A percentile compares a stretch with the other conserved stretches of the same genome.
These are phyloP conservation scores for Rhagologus leucostigma DNA, from an alignment of 2,113 vertebrate species.

Conservation along the genomic window DNA sequence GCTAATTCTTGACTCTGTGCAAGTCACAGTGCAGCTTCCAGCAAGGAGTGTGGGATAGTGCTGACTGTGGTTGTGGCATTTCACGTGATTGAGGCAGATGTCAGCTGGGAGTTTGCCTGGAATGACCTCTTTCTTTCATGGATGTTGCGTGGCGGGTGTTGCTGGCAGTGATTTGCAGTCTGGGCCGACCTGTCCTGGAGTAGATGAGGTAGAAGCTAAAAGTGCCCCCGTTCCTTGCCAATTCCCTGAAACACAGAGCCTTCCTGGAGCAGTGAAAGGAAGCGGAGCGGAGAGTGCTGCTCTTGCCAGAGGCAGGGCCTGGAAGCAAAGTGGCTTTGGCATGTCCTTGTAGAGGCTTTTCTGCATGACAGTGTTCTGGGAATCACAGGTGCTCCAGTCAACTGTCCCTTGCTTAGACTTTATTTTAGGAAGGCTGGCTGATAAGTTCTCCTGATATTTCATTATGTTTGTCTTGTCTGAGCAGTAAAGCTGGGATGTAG, in stretches of 20 bases:
- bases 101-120: not conserved
- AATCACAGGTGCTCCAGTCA: not conserved
- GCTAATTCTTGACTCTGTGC: not conserved
- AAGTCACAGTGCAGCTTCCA: not conserved
- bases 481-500: not conserved
- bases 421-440: not conserved
- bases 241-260: not conserved
- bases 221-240: not conserved
- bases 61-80: not conserved
- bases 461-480: not conserved
- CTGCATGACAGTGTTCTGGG: not conserved
- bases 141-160: accelerated
- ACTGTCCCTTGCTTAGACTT: not conserved
- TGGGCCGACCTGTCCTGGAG: not conserved
- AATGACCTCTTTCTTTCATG: not conserved
- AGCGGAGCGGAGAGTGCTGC: not conserved
- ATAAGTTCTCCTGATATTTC: not conserved
- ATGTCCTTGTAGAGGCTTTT: not conserved
- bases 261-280: not conserved
- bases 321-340: not conserved
- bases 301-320: not conserved
- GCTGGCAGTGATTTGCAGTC: not conserved
- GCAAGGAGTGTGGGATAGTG: not conserved
- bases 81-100: not conserved
- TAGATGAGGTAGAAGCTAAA: not conserved